Percentiles rank a stretch among this genome's conserved stretches.
Evolutionary conservation across 2,888 invertebrate species (phyloP).

Genomic region (Oligia strigilis): DNA sequence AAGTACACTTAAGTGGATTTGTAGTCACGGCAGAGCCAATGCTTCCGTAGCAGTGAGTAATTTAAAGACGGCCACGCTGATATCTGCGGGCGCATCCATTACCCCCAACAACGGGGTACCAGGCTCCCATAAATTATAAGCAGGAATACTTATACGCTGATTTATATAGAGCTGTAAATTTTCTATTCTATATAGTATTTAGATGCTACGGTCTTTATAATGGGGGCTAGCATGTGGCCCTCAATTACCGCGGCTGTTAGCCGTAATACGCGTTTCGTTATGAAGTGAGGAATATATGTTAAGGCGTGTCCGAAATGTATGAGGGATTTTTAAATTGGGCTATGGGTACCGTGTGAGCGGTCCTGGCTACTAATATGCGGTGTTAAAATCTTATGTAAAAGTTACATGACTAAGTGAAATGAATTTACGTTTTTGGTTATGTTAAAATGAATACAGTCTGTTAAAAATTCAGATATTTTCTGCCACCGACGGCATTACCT

Average conservation of each 20-base stretch:
- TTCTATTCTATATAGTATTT: conserved; percentile 73
- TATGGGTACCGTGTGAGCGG: background rate
- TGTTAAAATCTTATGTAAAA: conserved; percentile 1
- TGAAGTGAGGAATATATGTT: conserved; percentile 52
- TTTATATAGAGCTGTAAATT: conserved; percentile 86
- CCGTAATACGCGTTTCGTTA: conserved; percentile 38
- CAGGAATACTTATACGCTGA: conserved; percentile 86
- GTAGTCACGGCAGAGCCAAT: conserved; percentile 82
- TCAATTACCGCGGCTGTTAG: conserved; percentile 55
- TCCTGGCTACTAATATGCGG: background rate
- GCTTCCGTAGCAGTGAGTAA: conserved; percentile 87
- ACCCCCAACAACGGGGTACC: conserved; percentile 84
- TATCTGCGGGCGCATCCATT: conserved; percentile 89
- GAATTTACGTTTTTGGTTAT: background rate
- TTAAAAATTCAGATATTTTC: background rate
- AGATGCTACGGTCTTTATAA: conserved; percentile 61
- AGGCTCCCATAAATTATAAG: conserved; percentile 86
- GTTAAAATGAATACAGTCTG: background rate
- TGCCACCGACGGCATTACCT: too few species aligned
- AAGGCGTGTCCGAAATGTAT: conserved; percentile 43
- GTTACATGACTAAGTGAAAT: background rate
- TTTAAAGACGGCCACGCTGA: conserved; percentile 87
- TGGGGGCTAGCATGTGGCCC: conserved; percentile 49
- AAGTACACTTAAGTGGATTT: conserved; percentile 86
- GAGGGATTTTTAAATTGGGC: conserved; percentile 47